Evolutionary conservation across 2,113 vertebrate genomes (phyloP).

Genomic region (Nestor notabilis): DNA sequence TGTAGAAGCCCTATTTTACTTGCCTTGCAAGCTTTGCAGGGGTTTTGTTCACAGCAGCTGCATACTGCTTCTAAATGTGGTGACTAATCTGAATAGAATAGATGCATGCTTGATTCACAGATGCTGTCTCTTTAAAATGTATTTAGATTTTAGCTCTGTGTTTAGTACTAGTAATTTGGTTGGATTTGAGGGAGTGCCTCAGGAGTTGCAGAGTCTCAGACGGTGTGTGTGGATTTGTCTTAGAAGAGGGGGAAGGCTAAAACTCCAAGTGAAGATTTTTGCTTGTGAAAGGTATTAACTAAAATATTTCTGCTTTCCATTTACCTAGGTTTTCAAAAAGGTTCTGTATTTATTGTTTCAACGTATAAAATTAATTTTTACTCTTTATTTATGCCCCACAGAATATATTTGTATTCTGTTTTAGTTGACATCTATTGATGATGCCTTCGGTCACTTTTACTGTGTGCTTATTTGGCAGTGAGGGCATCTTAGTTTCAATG

Average conservation of each 20-base stretch:
- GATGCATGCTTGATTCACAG: background rate
- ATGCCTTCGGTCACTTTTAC: background rate
- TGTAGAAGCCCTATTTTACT: background rate
- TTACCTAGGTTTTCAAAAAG: slow-evolving; percentile 5
- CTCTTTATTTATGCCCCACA: background rate
- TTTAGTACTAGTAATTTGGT: background rate
- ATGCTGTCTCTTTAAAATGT: background rate
- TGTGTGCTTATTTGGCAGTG: background rate
- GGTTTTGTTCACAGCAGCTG: background rate
- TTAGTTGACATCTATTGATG: background rate
- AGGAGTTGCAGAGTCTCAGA: background rate
- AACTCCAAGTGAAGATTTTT: background rate
- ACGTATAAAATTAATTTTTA: background rate
- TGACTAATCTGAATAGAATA: background rate
- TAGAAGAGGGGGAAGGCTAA: background rate
- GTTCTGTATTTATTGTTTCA: background rate
- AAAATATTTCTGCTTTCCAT: slow-evolving; percentile 42
- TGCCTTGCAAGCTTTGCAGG: background rate
- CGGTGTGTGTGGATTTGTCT: background rate
- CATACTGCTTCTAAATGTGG: background rate
- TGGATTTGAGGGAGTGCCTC: background rate
- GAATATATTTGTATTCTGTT: background rate
- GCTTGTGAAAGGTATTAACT: background rate
- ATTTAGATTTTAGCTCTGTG: background rate
- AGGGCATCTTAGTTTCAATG: background rate